Percentiles rank a stretch among this genome's conserved stretches.
Evolutionary conservation across 2,797 vertebrate genomes (phyloP).

Genomic region (Capromys pilorides): DNA sequence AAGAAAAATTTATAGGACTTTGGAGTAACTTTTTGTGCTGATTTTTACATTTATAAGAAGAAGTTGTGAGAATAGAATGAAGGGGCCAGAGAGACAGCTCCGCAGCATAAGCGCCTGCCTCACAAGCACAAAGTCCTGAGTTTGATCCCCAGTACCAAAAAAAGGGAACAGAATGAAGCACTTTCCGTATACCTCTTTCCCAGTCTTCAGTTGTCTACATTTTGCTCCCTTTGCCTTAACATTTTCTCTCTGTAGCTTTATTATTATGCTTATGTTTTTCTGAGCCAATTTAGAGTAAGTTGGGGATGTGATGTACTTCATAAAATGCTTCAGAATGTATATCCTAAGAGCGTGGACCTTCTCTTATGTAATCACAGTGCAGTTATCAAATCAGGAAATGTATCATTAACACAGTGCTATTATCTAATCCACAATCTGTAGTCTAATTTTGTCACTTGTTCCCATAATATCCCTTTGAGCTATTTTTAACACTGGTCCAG

Average conservation of each 20-base stretch:
- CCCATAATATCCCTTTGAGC: conserved; percentile 26
- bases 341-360: conserved; percentile 16
- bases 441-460: conserved; percentile 54
- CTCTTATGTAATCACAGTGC: not conserved
- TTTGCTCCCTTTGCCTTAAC: conserved; percentile 7
- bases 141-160: no score
- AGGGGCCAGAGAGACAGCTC: not conserved
- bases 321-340: not conserved
- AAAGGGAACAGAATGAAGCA: not conserved
- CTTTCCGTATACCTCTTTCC: not conserved
- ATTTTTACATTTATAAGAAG: conserved; percentile 24
- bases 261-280: conserved; percentile 5
- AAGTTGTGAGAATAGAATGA: not conserved
- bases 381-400: conserved; percentile 23
- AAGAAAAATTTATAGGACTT: conserved; percentile 1
- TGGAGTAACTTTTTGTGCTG: not conserved
- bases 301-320: not conserved
- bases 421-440: conserved; percentile 7
- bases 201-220: not conserved
- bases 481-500: conserved; percentile 12
- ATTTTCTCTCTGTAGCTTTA: not conserved
- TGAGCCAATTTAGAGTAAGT: not conserved
- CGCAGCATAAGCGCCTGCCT: no score
- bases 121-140: no score
- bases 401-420: not conserved